These are phyloP conservation scores for Alosa sapidissima DNA, from an alignment of 2,797 vertebrate species.

Conservation along the genomic window DNA sequence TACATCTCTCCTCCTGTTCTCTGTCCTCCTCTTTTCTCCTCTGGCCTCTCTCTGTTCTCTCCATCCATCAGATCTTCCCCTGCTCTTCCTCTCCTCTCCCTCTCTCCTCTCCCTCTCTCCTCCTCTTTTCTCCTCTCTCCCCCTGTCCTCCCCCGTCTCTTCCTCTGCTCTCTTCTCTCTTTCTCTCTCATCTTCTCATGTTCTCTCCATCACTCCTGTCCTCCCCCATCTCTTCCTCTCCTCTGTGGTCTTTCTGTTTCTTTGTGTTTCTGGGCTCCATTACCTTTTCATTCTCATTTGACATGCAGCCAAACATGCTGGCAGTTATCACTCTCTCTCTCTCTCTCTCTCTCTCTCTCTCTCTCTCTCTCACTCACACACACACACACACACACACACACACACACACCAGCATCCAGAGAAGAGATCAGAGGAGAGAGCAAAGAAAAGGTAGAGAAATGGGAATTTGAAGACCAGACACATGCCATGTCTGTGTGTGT, in stretches of 20 bases:
- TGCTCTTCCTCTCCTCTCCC: background rate
- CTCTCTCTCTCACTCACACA: background rate
- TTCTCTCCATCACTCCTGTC: background rate
- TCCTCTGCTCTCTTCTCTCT: too few species aligned
- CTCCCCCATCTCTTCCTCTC: background rate
- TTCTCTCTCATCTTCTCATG: too few species aligned
- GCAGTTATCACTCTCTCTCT: background rate
- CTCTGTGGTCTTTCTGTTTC: constrained; percentile 62
- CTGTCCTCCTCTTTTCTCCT: too few species aligned
- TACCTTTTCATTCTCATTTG: background rate
- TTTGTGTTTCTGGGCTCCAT: background rate
- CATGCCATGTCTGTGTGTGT: background rate
- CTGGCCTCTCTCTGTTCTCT: background rate
- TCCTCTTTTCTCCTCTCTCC: background rate
- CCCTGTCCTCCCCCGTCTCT: too few species aligned
- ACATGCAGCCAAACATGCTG: background rate
- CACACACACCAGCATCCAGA: background rate
- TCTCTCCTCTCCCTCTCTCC: too few species aligned
- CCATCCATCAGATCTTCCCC: too few species aligned
- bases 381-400: background rate
- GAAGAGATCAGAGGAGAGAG: background rate
- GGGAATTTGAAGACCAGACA: background rate
- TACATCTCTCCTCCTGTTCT: background rate
- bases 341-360: too few species aligned
- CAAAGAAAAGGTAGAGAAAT: background rate